Evolutionary conservation across 2,888 invertebrate genomes (phyloP), one percentile per base, ranked within the genome.

Genomic region (Cryptocephalus primarius): DNA sequence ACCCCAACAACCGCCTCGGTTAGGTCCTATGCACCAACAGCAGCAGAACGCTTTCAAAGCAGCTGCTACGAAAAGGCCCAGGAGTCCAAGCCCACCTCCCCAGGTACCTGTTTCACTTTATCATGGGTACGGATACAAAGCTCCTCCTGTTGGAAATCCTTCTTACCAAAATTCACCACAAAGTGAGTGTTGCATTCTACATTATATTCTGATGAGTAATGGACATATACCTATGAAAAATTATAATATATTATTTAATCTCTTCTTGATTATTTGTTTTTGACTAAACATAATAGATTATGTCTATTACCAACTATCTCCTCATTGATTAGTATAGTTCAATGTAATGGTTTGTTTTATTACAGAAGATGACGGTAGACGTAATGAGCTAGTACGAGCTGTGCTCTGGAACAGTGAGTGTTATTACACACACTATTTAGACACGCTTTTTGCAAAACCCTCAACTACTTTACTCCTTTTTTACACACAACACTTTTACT

Each of bases 401-500:
- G 85, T 88, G 64, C 79, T 88, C 58, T 88, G 88, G 87, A 87
- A 87, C 75, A 87, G 88, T 86, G 77, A 85, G 84, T 80, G 50
- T 54, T 45, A 47, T 47, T 46, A 45, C 43, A 42, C 46, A 46
- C 50, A 50, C 48, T 45, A 40, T 12, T 6, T 40, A 22, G 22
- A 22, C 22, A 22, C 22, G 22, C 22, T 22, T 22, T 22, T 22
- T 6, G 22, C 22, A 2, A 22, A 6, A 22, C 6, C 3, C 2
- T 22, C 2, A 22, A 22, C 2, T 22, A n/a, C n/a, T n/a, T n/a
- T n/a, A n/a, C n/a, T n/a, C n/a, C n/a, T n/a, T n/a, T n/a, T n/a
- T n/a, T n/a, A n/a, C n/a, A n/a, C n/a, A n/a, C n/a, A n/a, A n/a
- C 22, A 22, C 22, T 22, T 22, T 22, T 6, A 22, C 22, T 22